Evolutionary conservation across 2,888 invertebrate genomes (phyloP).

Genomic region (Dynastes grantii): DNA sequence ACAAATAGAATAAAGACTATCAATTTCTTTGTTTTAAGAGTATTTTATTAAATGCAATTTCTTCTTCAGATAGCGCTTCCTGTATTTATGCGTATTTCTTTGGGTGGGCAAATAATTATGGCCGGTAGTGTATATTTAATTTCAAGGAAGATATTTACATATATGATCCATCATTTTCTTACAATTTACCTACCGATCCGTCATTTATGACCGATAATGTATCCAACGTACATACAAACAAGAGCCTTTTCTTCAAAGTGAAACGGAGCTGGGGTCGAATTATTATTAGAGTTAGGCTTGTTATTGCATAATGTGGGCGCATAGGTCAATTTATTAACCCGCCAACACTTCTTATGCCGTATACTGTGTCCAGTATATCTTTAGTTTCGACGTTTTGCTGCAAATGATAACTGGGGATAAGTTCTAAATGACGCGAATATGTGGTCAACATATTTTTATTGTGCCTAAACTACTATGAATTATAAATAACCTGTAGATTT

Average conservation of each 20-base stretch:
- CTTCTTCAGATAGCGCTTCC: no score
- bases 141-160: no score
- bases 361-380: not conserved
- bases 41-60: no score
- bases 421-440: not conserved
- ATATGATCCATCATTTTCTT: no score
- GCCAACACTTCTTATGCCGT: conserved; percentile 36
- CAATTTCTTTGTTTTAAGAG: no score
- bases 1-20: no score
- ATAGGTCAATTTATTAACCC: conserved; percentile 47
- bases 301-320: conserved; percentile 45
- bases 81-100: no score
- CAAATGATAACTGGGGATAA: not conserved
- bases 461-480: not conserved
- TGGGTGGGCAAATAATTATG: no score
- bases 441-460: not conserved
- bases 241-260: conserved; percentile 9
- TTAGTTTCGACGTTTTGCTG: no score
- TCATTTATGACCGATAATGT: not conserved
- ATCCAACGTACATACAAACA: not conserved
- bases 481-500: no score
- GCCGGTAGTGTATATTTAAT: no score
- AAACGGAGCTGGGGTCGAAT: conserved; percentile 11
- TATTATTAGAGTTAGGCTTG: conserved; percentile 32
- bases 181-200: no score